Percentiles rank a stretch among this genome's conserved stretches.
Conservation (phyloP, 2,888 invertebrate genomes). For the Catocala fraxini region DNA sequence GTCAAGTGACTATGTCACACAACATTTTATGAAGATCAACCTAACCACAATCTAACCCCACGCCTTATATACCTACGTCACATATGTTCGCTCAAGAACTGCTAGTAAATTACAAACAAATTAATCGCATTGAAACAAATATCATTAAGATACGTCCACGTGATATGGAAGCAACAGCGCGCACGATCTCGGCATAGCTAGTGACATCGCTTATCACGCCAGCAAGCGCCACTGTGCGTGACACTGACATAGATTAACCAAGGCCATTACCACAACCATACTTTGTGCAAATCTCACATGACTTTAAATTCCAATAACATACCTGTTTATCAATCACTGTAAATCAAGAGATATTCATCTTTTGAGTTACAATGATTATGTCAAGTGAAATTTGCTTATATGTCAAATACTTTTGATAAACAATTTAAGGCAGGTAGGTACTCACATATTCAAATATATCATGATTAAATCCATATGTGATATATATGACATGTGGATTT, state of each 20-base stretch:
- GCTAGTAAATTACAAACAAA: not conserved
- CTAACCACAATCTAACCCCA: slow-evolving; percentile 1
- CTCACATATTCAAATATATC: no score
- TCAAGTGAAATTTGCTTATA: no score
- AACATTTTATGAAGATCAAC: slow-evolving; percentile 16
- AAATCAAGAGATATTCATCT: slow-evolving; percentile 8
- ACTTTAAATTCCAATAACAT: slow-evolving; percentile 26
- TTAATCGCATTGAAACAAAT: not conserved
- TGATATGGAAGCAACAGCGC: slow-evolving; percentile 26
- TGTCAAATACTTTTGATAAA: no score
- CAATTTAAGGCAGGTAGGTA: no score
- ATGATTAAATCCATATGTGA: no score
- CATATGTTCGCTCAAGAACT: not conserved
- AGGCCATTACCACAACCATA: slow-evolving; percentile 55
- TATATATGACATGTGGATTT: no score
- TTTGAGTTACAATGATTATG: no score
- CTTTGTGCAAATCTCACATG: slow-evolving; percentile 53
- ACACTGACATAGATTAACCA: slow-evolving; percentile 62
- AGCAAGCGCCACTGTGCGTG: slow-evolving; percentile 54
- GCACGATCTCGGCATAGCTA: slow-evolving; percentile 14
- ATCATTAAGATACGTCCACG: slow-evolving; percentile 29
- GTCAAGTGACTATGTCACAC: slow-evolving; percentile 29
- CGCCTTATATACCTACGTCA: no score
- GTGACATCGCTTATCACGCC: slow-evolving; percentile 48
- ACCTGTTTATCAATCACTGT: slow-evolving; percentile 37